Conservation (phyloP, 2,113 vertebrate species). For the Oophaga pumilio region DNA sequence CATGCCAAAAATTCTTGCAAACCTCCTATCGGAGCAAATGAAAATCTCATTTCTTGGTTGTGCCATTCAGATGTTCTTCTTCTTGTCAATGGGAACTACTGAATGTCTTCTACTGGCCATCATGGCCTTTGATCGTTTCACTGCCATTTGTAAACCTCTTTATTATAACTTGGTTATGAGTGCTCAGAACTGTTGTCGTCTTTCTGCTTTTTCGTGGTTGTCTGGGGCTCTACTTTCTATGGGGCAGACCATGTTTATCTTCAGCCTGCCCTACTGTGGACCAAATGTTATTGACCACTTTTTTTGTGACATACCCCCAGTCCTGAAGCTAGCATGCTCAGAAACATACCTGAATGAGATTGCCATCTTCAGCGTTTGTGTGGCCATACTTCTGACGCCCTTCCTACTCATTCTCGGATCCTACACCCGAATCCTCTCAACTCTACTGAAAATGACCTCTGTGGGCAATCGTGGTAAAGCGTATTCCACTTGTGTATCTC, state of each 20-base stretch:
- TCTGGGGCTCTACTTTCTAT: slow-evolving; percentile 1
- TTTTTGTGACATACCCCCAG: slow-evolving; percentile 41
- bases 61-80: slow-evolving; percentile 26
- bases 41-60: slow-evolving; percentile 23
- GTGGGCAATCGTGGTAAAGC: neutral
- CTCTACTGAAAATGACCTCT: slow-evolving; percentile 7
- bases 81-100: neutral
- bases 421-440: slow-evolving; percentile 25
- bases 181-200: neutral
- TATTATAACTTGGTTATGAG: neutral
- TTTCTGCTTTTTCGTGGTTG: slow-evolving; percentile 7
- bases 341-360: slow-evolving; percentile 10
- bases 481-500: slow-evolving; percentile 33
- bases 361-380: slow-evolving; percentile 5
- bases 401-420: slow-evolving; percentile 37
- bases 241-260: slow-evolving; percentile 12
- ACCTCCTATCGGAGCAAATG: slow-evolving; percentile 1
- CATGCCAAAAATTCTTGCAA: slow-evolving; percentile 10
- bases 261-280: slow-evolving; percentile 16
- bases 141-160: slow-evolving; percentile 29
- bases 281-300: slow-evolving; percentile 41
- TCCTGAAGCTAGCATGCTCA: slow-evolving; percentile 31
- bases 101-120: slow-evolving; percentile 27
- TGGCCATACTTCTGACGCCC: slow-evolving; percentile 6
- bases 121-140: slow-evolving; percentile 33